Base-by-base conservation (phyloP, 2,888 invertebrate species). In the Gymnosoma rotundatum region DNA sequence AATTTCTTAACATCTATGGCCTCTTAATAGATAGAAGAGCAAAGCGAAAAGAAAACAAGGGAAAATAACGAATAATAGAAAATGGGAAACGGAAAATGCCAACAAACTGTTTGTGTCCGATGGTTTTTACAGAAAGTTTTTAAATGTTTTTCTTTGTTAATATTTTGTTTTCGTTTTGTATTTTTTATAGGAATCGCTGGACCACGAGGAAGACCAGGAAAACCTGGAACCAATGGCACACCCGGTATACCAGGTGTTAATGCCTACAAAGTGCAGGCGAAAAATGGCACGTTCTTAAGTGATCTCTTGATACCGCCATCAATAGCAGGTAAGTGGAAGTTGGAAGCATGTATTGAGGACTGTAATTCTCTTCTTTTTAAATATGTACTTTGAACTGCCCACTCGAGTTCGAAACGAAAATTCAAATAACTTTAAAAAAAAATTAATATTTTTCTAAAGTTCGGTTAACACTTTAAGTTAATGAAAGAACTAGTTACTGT, bases 281-380 rank as follows among this genome's bases (percentile, higher is more conserved):
- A 89, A 70, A 94, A 94, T 87, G 95, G 95, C 78, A 94, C 94
- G 85, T 89, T 88, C 73, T 89, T 91, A 79, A 94, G 94, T 75
- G 95, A 96, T 86, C 93, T 97, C 52, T 94, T 97, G 48, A 95
- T 97, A 88, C 96, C 97, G n/a, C 97, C 98, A 45, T 95, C 96
- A 48, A 97, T 98, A 89, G 95, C 96, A 78, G 95, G 96, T 95
- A 91, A 87, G 86, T 87, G 25, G 10, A 56, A 16, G 21, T 8
- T 1, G 4, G 4, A 25, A 25, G 1, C 4, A 2, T 1, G 25
- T 25, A 25, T 25, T 2, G 4, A 25, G 25, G 4, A 25, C 25
- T 2, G 25, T 4, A 25, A 25, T 4, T 2, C 25, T 25, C 4
- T 25, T 25, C 25, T 25, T 4, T 25, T 2, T 25, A 25, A 25